Conservation (phyloP, 2,888 invertebrate genomes). For the Conus canariensis region DNA sequence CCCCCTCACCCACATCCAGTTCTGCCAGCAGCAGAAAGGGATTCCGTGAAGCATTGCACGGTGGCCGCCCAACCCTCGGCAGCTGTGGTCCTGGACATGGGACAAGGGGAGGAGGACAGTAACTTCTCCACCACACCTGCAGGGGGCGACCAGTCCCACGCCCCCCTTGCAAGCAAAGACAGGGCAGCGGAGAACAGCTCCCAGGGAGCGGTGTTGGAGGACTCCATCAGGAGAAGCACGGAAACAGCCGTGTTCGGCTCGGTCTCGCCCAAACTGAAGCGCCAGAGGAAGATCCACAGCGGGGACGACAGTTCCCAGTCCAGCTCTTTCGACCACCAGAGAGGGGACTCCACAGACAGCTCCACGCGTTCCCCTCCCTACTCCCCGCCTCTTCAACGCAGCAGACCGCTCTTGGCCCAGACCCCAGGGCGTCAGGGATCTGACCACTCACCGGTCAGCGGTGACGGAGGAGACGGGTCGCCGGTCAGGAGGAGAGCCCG, state of each 20-base stretch:
- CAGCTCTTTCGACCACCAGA: conserved; percentile 28
- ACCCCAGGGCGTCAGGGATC: background rate
- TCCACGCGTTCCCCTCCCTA: conserved; percentile 15
- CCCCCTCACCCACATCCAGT: conserved; percentile 9
- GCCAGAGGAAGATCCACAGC: conserved; percentile 39
- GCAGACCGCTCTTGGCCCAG: background rate
- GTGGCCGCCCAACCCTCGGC: conserved; percentile 37
- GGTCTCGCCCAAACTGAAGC: conserved; percentile 51
- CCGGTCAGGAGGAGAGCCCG: background rate
- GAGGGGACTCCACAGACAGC: background rate
- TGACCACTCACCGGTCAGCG: background rate
- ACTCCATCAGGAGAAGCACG: conserved; percentile 26
- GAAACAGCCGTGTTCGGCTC: conserved; percentile 52
- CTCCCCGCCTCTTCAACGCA: conserved; percentile 4
- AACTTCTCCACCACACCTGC: background rate
- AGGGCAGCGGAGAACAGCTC: background rate
- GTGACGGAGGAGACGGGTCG: background rate
- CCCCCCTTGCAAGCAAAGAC: background rate
- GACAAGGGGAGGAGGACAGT: background rate
- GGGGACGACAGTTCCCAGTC: background rate
- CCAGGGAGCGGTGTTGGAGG: conserved; percentile 19
- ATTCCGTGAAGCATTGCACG: conserved; percentile 34
- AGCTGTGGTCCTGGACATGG: conserved; percentile 26
- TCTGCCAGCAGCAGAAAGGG: conserved; percentile 30
- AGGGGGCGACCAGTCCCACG: background rate